Base-by-base conservation (phyloP, 2,113 vertebrate genomes). In the Hippocampus mohnikei region DNA sequence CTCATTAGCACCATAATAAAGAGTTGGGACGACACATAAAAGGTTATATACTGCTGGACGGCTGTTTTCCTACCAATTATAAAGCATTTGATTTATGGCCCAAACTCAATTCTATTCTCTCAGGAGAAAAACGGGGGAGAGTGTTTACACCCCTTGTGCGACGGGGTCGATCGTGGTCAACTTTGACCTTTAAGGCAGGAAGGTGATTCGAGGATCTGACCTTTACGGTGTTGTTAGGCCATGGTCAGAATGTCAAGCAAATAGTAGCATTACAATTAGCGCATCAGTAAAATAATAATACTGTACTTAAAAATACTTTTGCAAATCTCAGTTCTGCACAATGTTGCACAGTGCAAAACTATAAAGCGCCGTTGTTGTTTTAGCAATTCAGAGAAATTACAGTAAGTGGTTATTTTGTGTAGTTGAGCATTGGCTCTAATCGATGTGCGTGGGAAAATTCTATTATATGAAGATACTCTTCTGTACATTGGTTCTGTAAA, bases 51-150 rank as follows among this genome's bases (percentile, higher is more conserved):
- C 89, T 89, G 89, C 88, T 76, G 81, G 80, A 89, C 86, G 76
- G 81, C 89, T 89, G 88, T 88, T 93, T 90, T 91, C 83, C 86
- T 84, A 92, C 91, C 92, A 91, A 93, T 93, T 92, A 92, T 86
- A 75, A 83, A 82, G 79, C 68, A 66, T 67, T 71, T 91, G 92
- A 93, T 93, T 93, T 93, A 93, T 82, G 78, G 77, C 78, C 50
- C 42, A 25, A 80, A 82, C 85, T 67, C 71, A 56, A 56, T 66
- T 82, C 82, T 78, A 86, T 88, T 87, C 88, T 90, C 87, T 67
- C 56, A 48, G 76, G 85, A 85, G 84, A 82, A 86, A 37, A 37
- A 6, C 33, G 42, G 42, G 42, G 82, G 80, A 81, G 83, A 76
- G 81, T 87, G 88, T 89, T 90, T 84, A 89, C 81, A 75, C 83